Evolutionary conservation across 1,140 invertebrate genomes (phyloP).

Genomic region (Rhagoletis pomonella): DNA sequence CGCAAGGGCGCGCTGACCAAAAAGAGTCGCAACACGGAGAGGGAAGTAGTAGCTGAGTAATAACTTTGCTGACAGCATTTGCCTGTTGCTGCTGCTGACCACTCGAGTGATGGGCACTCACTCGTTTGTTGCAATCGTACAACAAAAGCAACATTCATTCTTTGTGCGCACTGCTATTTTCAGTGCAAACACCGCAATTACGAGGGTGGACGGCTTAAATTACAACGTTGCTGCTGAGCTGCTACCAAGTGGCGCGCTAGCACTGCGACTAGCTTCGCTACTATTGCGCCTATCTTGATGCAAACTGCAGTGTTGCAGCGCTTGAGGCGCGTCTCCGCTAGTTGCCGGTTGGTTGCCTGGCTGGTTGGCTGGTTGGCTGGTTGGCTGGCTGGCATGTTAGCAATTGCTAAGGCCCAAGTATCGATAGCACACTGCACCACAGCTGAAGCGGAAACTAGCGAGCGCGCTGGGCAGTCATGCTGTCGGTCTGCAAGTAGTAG

Average conservation of each 20-base stretch:
- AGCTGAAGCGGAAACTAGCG: slow-evolving; percentile 23
- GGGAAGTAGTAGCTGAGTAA: not conserved
- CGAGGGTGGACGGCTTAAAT: slow-evolving; percentile 46
- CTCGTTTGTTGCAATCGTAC: not conserved
- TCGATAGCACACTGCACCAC: not conserved
- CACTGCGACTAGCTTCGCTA: too few relatives aligned
- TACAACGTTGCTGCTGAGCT: slow-evolving; percentile 2
- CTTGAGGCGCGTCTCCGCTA: not conserved
- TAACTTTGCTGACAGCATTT: not conserved
- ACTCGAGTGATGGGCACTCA: not conserved
- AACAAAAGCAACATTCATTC: not conserved
- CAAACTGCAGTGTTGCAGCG: not conserved
- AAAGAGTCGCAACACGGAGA: not conserved
- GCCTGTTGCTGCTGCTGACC: slow-evolving; percentile 25
- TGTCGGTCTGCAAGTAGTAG: slow-evolving; percentile 10
- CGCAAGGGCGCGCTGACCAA: not conserved
- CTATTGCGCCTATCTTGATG: not conserved
- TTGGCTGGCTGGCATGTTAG: not conserved
- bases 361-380: not conserved
- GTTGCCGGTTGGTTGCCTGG: not conserved
- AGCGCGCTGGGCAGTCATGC: slow-evolving; percentile 21
- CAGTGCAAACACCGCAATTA: slow-evolving; percentile 23
- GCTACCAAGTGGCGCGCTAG: not conserved
- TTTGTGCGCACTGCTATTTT: not conserved
- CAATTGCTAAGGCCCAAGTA: not conserved